Evolutionary conservation across 2,888 invertebrate genomes (phyloP), one percentile per base, ranked within the genome.

Genomic region (Leptopterna dolabrata): DNA sequence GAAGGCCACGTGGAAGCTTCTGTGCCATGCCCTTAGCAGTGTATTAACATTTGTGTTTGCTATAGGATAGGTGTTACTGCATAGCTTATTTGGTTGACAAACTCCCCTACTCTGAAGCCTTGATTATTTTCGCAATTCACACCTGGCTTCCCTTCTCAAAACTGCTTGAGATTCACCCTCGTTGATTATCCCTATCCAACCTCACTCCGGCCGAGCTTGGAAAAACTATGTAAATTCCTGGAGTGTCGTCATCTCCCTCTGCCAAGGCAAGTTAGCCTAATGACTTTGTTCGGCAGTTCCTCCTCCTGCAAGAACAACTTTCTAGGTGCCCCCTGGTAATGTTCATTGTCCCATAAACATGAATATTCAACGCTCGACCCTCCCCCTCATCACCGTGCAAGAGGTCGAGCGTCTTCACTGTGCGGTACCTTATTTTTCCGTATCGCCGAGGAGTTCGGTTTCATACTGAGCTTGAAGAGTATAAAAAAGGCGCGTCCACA

Each of bases 311-410:
- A 24, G 63, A 63, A 63, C 63, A 63, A 63, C 63, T 63, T 63
- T 63, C 63, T 63, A 63, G 63, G 63, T 63, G 63, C 63, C 63
- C 63, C 63, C 63, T 24, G 63, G 63, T 63, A 63, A 63, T 63
- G 63, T 63, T 63, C 63, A 63, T 63, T 63, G 63, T 63, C 63
- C 63, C 63, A 63, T 63, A 63, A 63, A 63, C 63, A 63, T 63
- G 63, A 63, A 63, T 63, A 63, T 63, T 63, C 63, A 63, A 27
- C 24, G 63, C 24, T 63, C 63, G 63, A 24, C 63, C 63, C 6
- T 19, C 47, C 1, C 16, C 47, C 24, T 4, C 63, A n/a, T n/a
- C n/a, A n/a, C n/a, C n/a, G n/a, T n/a, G n/a, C n/a, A n/a, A n/a
- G 63, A 27, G 63, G 63, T 27, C 63, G 63, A 51, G n/a, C 51